Evolutionary conservation across 2,888 invertebrate species (phyloP).

Genomic region (Candidula unifasciata): DNA sequence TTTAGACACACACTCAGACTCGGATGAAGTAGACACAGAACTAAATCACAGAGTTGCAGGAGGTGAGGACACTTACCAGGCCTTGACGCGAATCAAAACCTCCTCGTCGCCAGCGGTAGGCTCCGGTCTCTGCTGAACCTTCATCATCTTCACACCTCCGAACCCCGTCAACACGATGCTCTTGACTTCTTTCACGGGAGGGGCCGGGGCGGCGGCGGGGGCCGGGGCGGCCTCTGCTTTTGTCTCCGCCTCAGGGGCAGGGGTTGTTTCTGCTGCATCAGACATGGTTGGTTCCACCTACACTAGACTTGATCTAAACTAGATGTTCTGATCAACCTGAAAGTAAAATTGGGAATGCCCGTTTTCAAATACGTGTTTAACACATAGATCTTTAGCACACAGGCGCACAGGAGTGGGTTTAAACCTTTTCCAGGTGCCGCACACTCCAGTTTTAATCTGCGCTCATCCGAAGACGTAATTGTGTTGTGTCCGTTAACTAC

Average conservation of each 20-base stretch:
- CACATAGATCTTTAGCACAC: no score
- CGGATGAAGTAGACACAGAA: neutral
- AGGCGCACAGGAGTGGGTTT: no score
- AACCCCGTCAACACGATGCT: conserved; percentile 90
- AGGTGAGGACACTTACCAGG: conserved; percentile 88
- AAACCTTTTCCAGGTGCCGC: no score
- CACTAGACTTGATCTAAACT: no score
- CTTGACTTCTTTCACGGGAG: conserved; percentile 86
- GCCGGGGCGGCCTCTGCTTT: conserved; percentile 27
- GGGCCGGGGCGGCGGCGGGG: conserved; percentile 76
- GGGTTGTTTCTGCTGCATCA: conserved; percentile 43
- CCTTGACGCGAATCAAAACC: conserved; percentile 89
- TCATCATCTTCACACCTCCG: conserved; percentile 90
- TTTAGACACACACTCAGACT: no score
- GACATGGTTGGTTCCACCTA: conserved; percentile 40
- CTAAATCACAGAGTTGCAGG: no score
- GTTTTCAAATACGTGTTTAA: no score
- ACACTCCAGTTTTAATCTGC: no score
- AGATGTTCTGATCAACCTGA: no score
- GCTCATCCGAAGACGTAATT: no score
- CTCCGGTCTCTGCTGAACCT: conserved; percentile 88
- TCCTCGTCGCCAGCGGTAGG: conserved; percentile 81
- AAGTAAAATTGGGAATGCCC: no score
- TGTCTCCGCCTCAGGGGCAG: conserved; percentile 19
- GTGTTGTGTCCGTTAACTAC: no score